phyloP scores from a whole-genome alignment of 2,797 vertebrate species.

The Myotis planiceps region DNA sequence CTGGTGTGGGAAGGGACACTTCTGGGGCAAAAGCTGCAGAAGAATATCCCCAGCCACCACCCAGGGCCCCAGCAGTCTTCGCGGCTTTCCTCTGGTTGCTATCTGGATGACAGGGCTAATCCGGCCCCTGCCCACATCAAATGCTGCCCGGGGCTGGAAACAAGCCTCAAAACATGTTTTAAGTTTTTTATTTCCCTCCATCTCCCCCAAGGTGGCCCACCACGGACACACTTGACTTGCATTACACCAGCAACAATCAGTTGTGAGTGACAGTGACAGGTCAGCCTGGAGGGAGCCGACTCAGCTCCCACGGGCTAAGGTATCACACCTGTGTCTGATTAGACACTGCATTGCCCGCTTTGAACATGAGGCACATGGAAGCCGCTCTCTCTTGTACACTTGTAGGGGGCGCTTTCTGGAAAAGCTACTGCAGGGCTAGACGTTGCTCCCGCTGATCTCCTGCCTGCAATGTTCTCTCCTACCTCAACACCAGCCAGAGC shows the following conservation, averaged over 20 bases:
- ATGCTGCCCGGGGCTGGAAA: neutral
- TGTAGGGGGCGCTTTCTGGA: neutral
- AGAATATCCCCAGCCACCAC: neutral
- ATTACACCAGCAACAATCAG: neutral
- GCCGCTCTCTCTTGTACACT: neutral
- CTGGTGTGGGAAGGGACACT: neutral
- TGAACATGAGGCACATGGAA: neutral
- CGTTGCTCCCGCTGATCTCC: neutral
- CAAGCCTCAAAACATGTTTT: constrained; percentile 12
- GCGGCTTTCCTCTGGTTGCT: neutral
- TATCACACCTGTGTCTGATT: neutral
- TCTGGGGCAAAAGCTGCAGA: neutral
- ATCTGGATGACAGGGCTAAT: constrained; percentile 2
- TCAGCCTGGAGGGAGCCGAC: neutral
- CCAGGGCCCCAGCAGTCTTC: neutral
- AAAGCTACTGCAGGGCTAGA: neutral
- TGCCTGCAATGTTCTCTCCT: neutral
- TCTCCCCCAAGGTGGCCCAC: neutral
- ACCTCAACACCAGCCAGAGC: neutral
- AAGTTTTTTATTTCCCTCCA: neutral
- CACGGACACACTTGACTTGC: neutral
- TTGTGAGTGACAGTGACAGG: neutral
- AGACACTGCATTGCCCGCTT: neutral
- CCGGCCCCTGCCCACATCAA: neutral
- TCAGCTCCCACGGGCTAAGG: neutral